Evolutionary conservation across 2,888 invertebrate genomes (phyloP), one percentile per base, ranked within the genome.

Genomic region (Ephialtes manifestator): DNA sequence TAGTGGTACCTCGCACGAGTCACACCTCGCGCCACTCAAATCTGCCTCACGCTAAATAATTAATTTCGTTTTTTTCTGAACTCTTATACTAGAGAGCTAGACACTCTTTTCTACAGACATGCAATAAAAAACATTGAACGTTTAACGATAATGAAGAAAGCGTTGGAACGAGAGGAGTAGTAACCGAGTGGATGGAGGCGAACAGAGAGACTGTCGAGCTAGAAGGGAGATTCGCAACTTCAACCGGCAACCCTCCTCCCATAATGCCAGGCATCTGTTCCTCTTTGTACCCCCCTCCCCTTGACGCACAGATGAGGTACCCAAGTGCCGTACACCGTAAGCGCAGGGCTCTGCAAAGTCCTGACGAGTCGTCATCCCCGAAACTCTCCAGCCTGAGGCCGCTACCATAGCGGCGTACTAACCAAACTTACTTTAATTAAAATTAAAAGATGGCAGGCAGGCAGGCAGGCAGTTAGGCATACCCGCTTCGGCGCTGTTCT

Each of bases 361-460:
- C 72, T 65, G 76, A 72, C 72, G 75, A 85, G 80, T 80, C 83
- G 83, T 83, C 80, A 85, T 84, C 77, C 76, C 72, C 68, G 28
- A 83, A 87, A 87, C 87, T 85, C 77, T 55, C 28, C 48, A 10
- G 60, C 78, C 48, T 46, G 70, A 60, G 35, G 51, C 28, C n/a
- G 18, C 58, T n/a, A 35, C 39, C 58, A 31, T n/a, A 15, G 24
- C 10, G 48, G 24, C 46, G 39, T 7, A 70, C 68, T 76, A 85
- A 68, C 86, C 88, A 87, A 90, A 91, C 89, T 90, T 90, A 90
- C 90, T 93, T 93, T 93, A 93, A 93, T 93, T 93, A 93, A 93
- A 93, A 93, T 93, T 93, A 93, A 93, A 93, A 93, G 93, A 93
- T 91, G 91, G 89, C 89, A 89, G 92, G 90, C n/a, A 72, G 70